Percentiles rank a stretch among this genome's conserved stretches.
Evolutionary conservation across 2,888 invertebrate species (phyloP).

Genomic region (Caenorhabditis sp.): DNA sequence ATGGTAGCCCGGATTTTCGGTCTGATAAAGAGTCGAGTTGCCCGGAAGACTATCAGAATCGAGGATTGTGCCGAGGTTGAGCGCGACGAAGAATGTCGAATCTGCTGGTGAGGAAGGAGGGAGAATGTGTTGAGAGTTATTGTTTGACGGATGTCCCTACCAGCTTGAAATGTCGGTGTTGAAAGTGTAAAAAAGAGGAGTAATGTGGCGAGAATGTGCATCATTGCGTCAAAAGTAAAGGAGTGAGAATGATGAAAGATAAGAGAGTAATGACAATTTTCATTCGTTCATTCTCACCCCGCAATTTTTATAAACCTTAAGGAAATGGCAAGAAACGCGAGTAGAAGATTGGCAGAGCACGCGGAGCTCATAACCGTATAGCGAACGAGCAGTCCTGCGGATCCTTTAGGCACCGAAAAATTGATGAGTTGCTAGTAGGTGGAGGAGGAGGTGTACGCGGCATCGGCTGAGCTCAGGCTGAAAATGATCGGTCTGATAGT

Average conservation of each 20-base stretch:
- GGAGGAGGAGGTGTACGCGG: neutral
- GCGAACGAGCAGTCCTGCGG: neutral
- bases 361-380: neutral
- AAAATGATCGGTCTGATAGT: neutral
- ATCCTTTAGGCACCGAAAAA: neutral
- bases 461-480: neutral
- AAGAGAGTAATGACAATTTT: no score
- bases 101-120: no score
- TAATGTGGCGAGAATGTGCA: no score
- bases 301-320: no score
- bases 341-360: neutral
- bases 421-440: neutral
- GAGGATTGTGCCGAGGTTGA: neutral
- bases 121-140: no score
- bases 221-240: no score
- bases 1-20: neutral
- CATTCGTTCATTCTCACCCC: no score
- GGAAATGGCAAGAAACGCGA: neutral
- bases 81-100: no score
- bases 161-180: no score
- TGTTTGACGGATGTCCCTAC: no score
- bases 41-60: neutral
- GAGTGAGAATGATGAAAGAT: no score
- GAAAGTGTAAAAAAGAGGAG: no score
- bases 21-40: neutral